Evolutionary conservation across 2,113 vertebrate species (phyloP).

Genomic region (Muntiacus reevesi): DNA sequence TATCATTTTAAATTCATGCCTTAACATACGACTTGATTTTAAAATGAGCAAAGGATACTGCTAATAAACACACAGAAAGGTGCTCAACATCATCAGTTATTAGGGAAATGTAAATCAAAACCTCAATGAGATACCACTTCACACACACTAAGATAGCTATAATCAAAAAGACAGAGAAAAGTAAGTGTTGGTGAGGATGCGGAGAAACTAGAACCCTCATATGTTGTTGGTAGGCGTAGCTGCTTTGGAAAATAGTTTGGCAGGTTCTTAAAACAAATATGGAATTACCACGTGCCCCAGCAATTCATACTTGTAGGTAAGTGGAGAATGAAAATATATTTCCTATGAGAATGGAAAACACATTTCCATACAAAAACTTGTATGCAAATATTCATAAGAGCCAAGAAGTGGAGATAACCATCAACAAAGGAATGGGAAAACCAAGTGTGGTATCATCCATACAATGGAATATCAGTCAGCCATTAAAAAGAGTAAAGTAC

Average conservation of each 20-base stretch:
- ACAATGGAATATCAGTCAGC: not conserved
- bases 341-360: not conserved
- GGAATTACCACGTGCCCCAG: not conserved
- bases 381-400: not conserved
- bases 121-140: not conserved
- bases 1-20: not conserved
- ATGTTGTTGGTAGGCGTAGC: not conserved
- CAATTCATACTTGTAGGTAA: not conserved
- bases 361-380: not conserved
- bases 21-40: not conserved
- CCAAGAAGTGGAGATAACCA: not conserved
- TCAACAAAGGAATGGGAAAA: not conserved
- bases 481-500: not conserved
- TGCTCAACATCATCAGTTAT: not conserved
- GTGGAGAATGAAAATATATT: not conserved
- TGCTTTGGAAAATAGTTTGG: constrained; percentile 3
- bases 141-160: not conserved
- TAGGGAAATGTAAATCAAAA: constrained; percentile 24
- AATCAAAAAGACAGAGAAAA: not conserved
- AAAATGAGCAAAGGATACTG: not conserved
- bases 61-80: not conserved
- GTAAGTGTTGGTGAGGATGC: not conserved
- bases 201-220: not conserved
- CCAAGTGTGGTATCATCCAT: not conserved
- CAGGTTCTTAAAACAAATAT: not conserved